Evolutionary conservation across 2,113 vertebrate genomes (phyloP).

Genomic region (Acrocephalus arundinaceus): DNA sequence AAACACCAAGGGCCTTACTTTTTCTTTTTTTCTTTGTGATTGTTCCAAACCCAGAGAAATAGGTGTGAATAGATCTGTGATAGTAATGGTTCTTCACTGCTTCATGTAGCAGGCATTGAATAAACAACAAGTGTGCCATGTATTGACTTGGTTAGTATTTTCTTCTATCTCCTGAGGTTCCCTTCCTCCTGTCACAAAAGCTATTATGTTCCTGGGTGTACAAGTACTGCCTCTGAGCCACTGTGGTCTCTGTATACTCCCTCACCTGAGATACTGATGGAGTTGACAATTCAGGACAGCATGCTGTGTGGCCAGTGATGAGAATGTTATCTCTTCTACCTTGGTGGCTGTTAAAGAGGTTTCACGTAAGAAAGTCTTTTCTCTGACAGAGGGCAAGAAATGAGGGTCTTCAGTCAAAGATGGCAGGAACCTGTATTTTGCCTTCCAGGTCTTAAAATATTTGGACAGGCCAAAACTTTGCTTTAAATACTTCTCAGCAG

Average conservation of each 20-base stretch:
- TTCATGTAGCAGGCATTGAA: not conserved
- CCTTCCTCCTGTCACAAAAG: not conserved
- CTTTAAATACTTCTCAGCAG: not conserved
- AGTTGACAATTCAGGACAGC: not conserved
- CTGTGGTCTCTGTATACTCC: not conserved
- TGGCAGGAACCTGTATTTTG: not conserved
- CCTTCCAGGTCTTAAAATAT: not conserved
- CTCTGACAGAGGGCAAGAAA: not conserved
- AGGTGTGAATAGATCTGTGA: not conserved
- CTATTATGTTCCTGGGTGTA: not conserved
- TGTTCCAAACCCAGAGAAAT: not conserved
- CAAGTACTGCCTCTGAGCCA: not conserved
- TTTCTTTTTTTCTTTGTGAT: not conserved
- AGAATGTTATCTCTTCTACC: not conserved
- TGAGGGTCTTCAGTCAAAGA: not conserved
- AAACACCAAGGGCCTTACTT: not conserved
- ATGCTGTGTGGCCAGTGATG: not conserved
- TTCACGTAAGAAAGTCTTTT: rapidly evolving
- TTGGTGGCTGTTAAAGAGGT: not conserved
- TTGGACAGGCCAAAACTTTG: not conserved
- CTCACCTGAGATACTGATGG: not conserved
- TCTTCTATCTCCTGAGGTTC: not conserved
- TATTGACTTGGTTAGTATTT: not conserved
- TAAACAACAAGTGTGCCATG: not conserved
- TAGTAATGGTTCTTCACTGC: not conserved